phyloP scores from a whole-genome alignment of 2,888 invertebrate genomes.

The Plebejus argus region DNA sequence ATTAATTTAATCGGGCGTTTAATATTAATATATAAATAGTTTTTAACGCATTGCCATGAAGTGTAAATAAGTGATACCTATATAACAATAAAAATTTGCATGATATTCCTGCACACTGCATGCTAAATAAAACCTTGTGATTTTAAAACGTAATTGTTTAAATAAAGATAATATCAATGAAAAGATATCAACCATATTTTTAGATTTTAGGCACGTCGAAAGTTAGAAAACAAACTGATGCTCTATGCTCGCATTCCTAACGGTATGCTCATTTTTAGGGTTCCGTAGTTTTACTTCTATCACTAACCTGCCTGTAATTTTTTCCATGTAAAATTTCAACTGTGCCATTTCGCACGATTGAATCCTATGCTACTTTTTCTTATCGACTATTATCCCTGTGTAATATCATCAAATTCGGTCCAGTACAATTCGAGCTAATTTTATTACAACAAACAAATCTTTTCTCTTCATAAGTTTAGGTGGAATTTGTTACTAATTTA shows the following conservation, averaged over 20 bases:
- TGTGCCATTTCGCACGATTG: too few species aligned
- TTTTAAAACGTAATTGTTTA: background rate
- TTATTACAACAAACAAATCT: background rate
- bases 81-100: constrained; percentile 6
- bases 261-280: too few species aligned
- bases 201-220: background rate
- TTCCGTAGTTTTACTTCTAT: too few species aligned
- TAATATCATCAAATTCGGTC: too few species aligned
- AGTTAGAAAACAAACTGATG: too few species aligned
- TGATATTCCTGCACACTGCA: background rate
- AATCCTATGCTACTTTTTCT: too few species aligned
- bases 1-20: background rate
- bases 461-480: background rate
- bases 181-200: background rate
- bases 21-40: background rate
- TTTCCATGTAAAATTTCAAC: too few species aligned
- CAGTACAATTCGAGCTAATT: too few species aligned
- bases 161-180: background rate
- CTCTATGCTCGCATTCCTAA: too few species aligned
- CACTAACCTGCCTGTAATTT: too few species aligned
- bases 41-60: constrained; percentile 5
- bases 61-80: background rate
- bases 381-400: too few species aligned
- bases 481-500: background rate
- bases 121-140: background rate